Conservation (phyloP, 2,888 invertebrate genomes). For the Chironomus tentans region DNA sequence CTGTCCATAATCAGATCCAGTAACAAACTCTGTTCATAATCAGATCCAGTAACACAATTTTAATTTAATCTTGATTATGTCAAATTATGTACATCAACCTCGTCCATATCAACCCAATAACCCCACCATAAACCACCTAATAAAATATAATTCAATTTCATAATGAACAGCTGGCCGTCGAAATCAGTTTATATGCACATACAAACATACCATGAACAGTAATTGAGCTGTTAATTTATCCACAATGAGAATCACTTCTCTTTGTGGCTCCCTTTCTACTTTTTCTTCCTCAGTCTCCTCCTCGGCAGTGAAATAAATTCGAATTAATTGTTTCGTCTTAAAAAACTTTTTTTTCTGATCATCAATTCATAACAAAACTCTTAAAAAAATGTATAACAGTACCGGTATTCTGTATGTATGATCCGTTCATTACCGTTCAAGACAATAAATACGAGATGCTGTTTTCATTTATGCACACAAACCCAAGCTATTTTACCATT, state of each 20-base stretch:
- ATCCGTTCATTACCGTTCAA: not conserved
- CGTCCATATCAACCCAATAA: too few relatives aligned
- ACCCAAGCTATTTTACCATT: not conserved
- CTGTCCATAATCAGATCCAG: too few relatives aligned
- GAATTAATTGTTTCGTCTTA: not conserved
- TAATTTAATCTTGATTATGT: too few relatives aligned
- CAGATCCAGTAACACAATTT: too few relatives aligned
- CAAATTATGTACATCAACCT: too few relatives aligned
- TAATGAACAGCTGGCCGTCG: not conserved
- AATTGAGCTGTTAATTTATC: not conserved
- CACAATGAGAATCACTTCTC: not conserved
- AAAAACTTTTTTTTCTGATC: not conserved
- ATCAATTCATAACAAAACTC: not conserved
- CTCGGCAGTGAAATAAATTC: not conserved
- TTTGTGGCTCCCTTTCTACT: too few relatives aligned
- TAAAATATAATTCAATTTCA: not conserved
- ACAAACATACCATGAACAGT: not conserved
- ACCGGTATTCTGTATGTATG: not conserved
- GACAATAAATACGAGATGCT: too few relatives aligned
- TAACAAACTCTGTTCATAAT: too few relatives aligned
- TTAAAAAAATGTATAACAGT: not conserved
- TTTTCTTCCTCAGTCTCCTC: too few relatives aligned
- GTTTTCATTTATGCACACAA: not conserved
- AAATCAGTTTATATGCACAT: not conserved
- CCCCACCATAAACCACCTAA: too few relatives aligned